phyloP scores from a whole-genome alignment of 2,888 invertebrate genomes.

The Glaucopsyche alexis region DNA sequence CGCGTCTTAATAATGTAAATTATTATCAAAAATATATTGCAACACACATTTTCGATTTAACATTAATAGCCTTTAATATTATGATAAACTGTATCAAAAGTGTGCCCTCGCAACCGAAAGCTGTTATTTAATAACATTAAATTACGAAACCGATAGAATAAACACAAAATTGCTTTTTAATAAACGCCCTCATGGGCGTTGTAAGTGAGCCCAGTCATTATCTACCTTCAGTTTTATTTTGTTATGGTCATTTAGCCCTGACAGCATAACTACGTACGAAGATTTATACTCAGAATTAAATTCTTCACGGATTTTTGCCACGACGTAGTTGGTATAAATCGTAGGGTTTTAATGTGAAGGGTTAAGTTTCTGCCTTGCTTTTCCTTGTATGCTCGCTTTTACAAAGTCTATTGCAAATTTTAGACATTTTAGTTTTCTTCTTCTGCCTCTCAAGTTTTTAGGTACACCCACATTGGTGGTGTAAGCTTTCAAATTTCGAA shows the following conservation, averaged over 20 bases:
- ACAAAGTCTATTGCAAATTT: not conserved
- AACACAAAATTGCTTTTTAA: conserved; percentile 63
- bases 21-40: conserved; percentile 13
- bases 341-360: conserved; percentile 61
- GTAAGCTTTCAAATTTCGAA: too few relatives aligned
- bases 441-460: not conserved
- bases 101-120: conserved; percentile 39
- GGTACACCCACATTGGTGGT: not conserved
- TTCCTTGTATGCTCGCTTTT: not conserved
- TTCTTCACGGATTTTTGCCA: conserved; percentile 28
- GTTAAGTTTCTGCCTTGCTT: not conserved
- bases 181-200: conserved; percentile 52
- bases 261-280: conserved; percentile 39
- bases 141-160: conserved; percentile 56
- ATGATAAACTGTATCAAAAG: conserved; percentile 50
- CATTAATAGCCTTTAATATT: conserved; percentile 40
- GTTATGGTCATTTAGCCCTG: conserved; percentile 42
- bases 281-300: conserved; percentile 29
- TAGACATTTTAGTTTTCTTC: too few relatives aligned
- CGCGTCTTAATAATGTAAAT: conserved; percentile 19
- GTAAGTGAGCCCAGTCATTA: conserved; percentile 53
- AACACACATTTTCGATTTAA: conserved; percentile 19
- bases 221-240: conserved; percentile 42
- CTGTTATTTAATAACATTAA: conserved; percentile 55
- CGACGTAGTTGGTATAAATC: conserved; percentile 50